Evolutionary conservation across 2,797 vertebrate species (phyloP).

Genomic region (Lithobates pipiens): DNA sequence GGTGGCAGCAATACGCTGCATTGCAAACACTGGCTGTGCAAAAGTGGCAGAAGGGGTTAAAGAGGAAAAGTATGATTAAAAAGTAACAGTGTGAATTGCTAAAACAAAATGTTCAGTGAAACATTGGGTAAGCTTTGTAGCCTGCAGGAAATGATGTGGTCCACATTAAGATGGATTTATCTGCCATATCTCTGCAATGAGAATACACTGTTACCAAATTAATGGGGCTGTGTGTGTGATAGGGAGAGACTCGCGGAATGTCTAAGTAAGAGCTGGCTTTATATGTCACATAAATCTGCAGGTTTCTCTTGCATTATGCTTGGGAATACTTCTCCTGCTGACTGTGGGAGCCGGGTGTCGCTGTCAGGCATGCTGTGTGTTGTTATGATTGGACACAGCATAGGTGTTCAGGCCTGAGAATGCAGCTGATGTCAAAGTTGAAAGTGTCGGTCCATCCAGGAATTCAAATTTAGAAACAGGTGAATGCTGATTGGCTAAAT

Average conservation of each 20-base stretch:
- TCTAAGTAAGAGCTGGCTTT: conserved; percentile 29
- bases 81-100: conserved; percentile 47
- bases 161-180: conserved; percentile 50
- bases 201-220: conserved; percentile 49
- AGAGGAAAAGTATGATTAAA: conserved; percentile 34
- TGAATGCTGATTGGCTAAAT: no score
- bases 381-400: background rate
- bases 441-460: no score
- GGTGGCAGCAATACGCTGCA: conserved; percentile 55
- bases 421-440: no score
- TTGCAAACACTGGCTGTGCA: background rate
- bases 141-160: conserved; percentile 55
- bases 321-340: conserved; percentile 5
- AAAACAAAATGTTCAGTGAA: conserved; percentile 52
- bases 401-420: no score
- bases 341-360: background rate
- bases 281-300: conserved; percentile 35
- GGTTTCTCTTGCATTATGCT: conserved; percentile 22
- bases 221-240: conserved; percentile 35
- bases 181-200: conserved; percentile 44
- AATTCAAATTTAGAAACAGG: no score
- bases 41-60: conserved; percentile 29
- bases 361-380: background rate
- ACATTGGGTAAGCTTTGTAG: conserved; percentile 52
- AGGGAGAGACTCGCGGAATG: conserved; percentile 34